Evolutionary conservation across 1,140 invertebrate genomes (phyloP), one percentile per base, ranked within the genome.

Genomic region (Bombus waltoni): DNA sequence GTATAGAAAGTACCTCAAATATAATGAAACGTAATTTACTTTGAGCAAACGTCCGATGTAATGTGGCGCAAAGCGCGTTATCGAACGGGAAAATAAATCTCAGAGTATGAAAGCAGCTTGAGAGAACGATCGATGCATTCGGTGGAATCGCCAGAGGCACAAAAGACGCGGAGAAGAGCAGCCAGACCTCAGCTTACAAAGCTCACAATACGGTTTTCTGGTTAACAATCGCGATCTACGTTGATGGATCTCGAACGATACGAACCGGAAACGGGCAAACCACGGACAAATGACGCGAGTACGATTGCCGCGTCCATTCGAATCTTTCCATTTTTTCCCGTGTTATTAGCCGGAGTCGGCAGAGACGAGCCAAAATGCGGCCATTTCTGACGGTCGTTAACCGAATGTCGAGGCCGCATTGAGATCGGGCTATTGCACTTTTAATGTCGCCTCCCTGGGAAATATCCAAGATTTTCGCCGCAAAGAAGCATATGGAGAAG

Each of bases 381-480:
- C 82, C 87, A 92, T 92, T 90, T 87, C 86, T 90, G 89, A 91
- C 88, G 90, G 89, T 89, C 92, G 88, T 92, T 93, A 92, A 91
- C 81, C 92, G 92, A 88, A 87, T 87, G 81, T 85, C 35, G 71
- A 79, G 82, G 85, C 66, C 80, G 86, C 83, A 91, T 92, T 73
- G 81, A 81, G 85, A 91, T 89, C 88, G 87, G 90, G 90, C 90
- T 93, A 93, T 93, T 92, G 91, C 91, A 91, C 90, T 91, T 91
- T 93, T 92, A 92, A 93, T 91, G 90, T 90, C 84, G 75, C 80
- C 68, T 90, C 73, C 42, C 91, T 93, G 92, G 91, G 85, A 88
- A 72, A 86, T 76, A 76, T 93, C 92, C 93, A 93, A 93, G 91
- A 92, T 88, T 87, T 53, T 85, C 47, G 85, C 73, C 88, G 83